Evolutionary conservation across 2,888 invertebrate genomes (phyloP).

Genomic region (Mystacides longicornis): DNA sequence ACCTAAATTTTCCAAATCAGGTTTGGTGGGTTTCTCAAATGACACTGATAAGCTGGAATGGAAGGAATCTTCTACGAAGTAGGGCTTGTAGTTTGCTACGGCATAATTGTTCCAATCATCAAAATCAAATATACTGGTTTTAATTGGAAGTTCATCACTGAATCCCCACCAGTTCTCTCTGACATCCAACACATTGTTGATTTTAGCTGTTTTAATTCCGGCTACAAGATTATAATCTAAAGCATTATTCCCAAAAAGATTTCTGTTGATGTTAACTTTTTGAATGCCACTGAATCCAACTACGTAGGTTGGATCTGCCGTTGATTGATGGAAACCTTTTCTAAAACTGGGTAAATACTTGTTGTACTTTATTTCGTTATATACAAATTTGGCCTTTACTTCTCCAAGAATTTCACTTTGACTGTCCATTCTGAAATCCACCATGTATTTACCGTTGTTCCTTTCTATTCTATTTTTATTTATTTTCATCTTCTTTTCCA

Average conservation of each 20-base stretch:
- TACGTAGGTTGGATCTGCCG: constrained; percentile 66
- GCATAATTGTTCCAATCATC: constrained; percentile 99
- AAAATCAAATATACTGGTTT: constrained; percentile 87
- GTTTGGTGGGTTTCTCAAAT: constrained; percentile 48
- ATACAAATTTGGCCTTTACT: constrained; percentile 70
- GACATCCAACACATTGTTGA: constrained; percentile 81
- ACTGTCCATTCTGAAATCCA: constrained; percentile 83
- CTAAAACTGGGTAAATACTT: constrained; percentile 39
- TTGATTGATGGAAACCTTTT: constrained; percentile 30
- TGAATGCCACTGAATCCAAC: constrained; percentile 92
- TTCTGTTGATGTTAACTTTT: constrained; percentile 82
- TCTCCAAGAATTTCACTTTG: constrained; percentile 88
- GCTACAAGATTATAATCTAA: constrained; percentile 88
- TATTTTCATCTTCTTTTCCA: constrained; percentile 92
- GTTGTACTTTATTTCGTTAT: constrained; percentile 72
- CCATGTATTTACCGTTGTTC: constrained; percentile 75
- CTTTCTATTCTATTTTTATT: constrained; percentile 69
- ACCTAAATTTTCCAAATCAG: constrained; percentile 63
- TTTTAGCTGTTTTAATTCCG: constrained; percentile 80
- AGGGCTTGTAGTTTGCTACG: constrained; percentile 85
- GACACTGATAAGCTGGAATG: constrained; percentile 69
- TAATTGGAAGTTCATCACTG: constrained; percentile 62
- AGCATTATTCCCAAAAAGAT: constrained; percentile 77
- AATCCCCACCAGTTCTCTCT: constrained; percentile 97
- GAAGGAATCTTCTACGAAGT: constrained; percentile 67